Base-by-base conservation (phyloP, 2,797 vertebrate genomes). In the Florisuga fusca region DNA sequence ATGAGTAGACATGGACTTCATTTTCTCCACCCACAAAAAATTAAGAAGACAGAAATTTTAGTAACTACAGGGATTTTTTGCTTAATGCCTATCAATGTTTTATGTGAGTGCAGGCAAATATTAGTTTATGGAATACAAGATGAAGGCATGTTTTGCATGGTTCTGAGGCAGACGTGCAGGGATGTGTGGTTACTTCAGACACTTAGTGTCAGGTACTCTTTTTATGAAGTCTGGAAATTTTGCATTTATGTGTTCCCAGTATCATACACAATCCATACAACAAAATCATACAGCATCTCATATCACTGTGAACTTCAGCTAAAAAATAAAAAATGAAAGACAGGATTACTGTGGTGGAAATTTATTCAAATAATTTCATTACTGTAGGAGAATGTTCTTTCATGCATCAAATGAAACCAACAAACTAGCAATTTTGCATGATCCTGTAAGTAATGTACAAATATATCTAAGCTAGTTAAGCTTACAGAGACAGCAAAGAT, bases 1-100 rank as follows among this genome's bases (percentile, higher is more conserved):
- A 4, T 5, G 1, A 75, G 46, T 5, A 72, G 38, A 38, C 16
- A 43, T 1, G 3, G 0, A 1, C 4, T 61, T 81, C 4, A 36
- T 64, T 74, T 82, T 66, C 45, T 84, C 22, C 20, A 43, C 6
- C 41, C 7, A 33, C 13, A 54, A 61, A 50, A 5, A 2, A 63
- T 23, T 66, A 74, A 2, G 19, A 71, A 41, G 22, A 63, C 34
- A 68, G 26, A 75, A 79, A 22, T 25, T 63, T 4, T 46, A 59
- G 14, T 12, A 26, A 21, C 29, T 48, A 11, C 0, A 50, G 6
- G 3, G 13, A 53, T 31, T 41, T 31, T 41, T 31, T 72, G 16
- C 33, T 67, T 27, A 59, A 59, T 2, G 17, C 3, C 31, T 50
- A 68, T 10, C 19, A 77, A 51, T 12, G 33, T 2, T 12, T 2